These are phyloP conservation scores for Nannospalax galili DNA, from an alignment of 2,113 vertebrate species.

Conservation along the genomic window DNA sequence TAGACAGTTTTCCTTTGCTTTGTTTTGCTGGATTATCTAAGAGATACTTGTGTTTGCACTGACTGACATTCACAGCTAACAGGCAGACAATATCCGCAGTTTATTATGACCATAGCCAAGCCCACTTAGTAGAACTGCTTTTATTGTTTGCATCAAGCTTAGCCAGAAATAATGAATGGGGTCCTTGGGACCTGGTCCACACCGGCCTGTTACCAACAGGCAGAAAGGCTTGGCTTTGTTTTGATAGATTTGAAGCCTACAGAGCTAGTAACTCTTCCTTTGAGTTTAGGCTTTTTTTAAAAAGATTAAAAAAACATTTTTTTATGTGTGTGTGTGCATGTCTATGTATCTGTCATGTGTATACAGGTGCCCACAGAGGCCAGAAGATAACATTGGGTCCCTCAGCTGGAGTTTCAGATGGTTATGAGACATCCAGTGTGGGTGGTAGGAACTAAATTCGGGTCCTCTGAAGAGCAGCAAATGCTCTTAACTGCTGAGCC, in stretches of 20 bases:
- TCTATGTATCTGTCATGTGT: too few relatives aligned
- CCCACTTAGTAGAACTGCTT: background rate
- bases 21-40: constrained; percentile 57
- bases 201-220: too few relatives aligned
- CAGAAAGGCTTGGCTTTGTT: background rate
- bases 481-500: too few relatives aligned
- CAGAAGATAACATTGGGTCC: too few relatives aligned
- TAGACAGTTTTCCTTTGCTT: constrained; percentile 55
- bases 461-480: too few relatives aligned
- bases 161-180: background rate
- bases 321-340: too few relatives aligned
- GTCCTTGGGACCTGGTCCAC: background rate
- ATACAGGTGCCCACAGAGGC: too few relatives aligned
- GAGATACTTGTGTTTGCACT: constrained; percentile 27
- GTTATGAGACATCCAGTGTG: too few relatives aligned
- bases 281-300: background rate
- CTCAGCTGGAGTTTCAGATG: too few relatives aligned
- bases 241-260: background rate
- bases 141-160: background rate
- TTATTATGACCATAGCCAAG: background rate
- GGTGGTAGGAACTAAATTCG: too few relatives aligned
- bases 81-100: constrained; percentile 43
- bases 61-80: constrained; percentile 13
- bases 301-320: too few relatives aligned
- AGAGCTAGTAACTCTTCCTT: background rate